Conservation (phyloP, 2,797 vertebrate species). For the Phoebastria nigripes region DNA sequence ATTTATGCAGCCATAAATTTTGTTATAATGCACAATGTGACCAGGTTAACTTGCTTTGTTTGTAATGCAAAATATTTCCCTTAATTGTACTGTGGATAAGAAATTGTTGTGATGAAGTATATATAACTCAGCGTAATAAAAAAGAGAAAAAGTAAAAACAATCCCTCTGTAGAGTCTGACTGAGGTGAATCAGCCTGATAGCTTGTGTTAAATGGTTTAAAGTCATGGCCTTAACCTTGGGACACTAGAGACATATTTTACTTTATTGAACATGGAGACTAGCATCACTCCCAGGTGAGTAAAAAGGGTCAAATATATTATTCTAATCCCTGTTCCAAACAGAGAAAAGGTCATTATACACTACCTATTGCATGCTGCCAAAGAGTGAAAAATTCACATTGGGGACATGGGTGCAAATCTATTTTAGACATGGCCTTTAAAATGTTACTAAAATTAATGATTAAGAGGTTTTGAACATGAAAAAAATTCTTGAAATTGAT, state of each 20-base stretch:
- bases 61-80: slow-evolving; percentile 80
- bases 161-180: background rate
- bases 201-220: slow-evolving; percentile 77
- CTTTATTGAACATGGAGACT: slow-evolving; percentile 78
- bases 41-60: slow-evolving; percentile 79
- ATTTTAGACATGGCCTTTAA: slow-evolving; percentile 80
- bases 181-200: slow-evolving; percentile 71
- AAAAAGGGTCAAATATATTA: slow-evolving; percentile 83
- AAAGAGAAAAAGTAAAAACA: background rate
- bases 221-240: slow-evolving; percentile 79
- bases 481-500: slow-evolving; percentile 77
- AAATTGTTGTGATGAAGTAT: slow-evolving; percentile 74
- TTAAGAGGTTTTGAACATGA: slow-evolving; percentile 76
- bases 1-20: slow-evolving; percentile 96
- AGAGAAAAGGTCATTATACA: slow-evolving; percentile 81
- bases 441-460: slow-evolving; percentile 79
- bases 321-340: slow-evolving; percentile 84
- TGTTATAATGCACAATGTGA: slow-evolving; percentile 83
- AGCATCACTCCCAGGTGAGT: slow-evolving; percentile 78
- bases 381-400: slow-evolving; percentile 78
- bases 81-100: slow-evolving; percentile 72
- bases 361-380: slow-evolving; percentile 71
- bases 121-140: slow-evolving; percentile 61
- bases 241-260: slow-evolving; percentile 79
- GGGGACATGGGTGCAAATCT: slow-evolving; percentile 79